phyloP scores from a whole-genome alignment of 2,888 invertebrate species.

The Argyresthia goedartella region DNA sequence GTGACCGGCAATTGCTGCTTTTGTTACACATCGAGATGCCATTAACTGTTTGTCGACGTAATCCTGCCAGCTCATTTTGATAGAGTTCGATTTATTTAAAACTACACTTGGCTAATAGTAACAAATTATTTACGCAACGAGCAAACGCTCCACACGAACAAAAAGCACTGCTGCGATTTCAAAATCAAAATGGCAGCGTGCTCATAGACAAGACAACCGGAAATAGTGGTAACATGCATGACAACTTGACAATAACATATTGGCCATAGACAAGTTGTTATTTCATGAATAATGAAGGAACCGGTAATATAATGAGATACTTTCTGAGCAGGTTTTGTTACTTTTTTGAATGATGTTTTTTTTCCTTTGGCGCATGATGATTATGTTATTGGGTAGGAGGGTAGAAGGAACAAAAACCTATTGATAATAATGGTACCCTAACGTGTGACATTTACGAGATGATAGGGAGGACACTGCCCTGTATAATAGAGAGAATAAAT shows the following conservation, averaged over 20 bases:
- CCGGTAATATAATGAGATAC: too few species aligned
- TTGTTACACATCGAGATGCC: slow-evolving; percentile 94
- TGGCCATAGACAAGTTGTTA: slow-evolving; percentile 11
- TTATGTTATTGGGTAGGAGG: too few species aligned
- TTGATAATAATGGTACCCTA: too few species aligned
- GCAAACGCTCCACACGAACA: slow-evolving; percentile 70
- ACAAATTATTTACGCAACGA: slow-evolving; percentile 61
- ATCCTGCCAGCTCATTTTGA: slow-evolving; percentile 97
- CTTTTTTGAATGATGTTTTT: too few species aligned
- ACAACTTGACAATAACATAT: slow-evolving; percentile 32
- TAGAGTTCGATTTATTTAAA: slow-evolving; percentile 65
- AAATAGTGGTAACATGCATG: slow-evolving; percentile 21
- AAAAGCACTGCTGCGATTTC: slow-evolving; percentile 70
- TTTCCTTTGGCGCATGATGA: too few species aligned
- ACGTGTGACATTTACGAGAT: too few species aligned
- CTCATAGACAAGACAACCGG: slow-evolving; percentile 51
- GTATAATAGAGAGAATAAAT: too few species aligned
- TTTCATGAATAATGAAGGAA: too few species aligned
- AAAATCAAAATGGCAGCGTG: slow-evolving; percentile 69
- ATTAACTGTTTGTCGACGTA: slow-evolving; percentile 97
- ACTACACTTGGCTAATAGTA: slow-evolving; percentile 66
- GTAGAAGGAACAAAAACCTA: too few species aligned
- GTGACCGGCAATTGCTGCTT: slow-evolving; percentile 95
- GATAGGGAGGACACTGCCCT: too few species aligned
- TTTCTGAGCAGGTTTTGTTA: too few species aligned